Evolutionary conservation across 2,888 invertebrate genomes (phyloP), one percentile per base, ranked within the genome.

Genomic region (Abrostola tripartita): DNA sequence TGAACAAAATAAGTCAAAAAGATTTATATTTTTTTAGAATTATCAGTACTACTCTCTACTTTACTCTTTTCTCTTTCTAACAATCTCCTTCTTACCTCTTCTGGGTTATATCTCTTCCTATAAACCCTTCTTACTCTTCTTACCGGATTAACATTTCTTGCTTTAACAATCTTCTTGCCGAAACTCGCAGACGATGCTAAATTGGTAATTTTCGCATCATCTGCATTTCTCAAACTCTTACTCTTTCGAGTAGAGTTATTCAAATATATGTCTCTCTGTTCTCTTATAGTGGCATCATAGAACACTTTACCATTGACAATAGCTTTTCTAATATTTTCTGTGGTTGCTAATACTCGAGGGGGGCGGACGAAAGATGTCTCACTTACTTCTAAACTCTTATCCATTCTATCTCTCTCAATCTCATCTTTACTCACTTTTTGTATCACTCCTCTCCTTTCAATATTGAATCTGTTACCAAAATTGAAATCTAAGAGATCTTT

Each of bases 81-180:
- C 82, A 95, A 86, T 78, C 95, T 85, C 81, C 90, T 90, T 84
- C 95, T 92, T 6, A 95, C 95, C 87, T 94, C 95, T 0, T 90
- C 93, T n/a, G 95, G 95, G 53, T 95, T 94, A 71, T 95, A 95
- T 73, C 90, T 92, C 76, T 93, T 93, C 71, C 85, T 92, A 62
- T 91, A 95, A 6, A 95, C 92, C 42, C 95, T 88, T 74, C 92
- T 86, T 0, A 93, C 94, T 79, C 93, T 89, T 79, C 92, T 88
- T 0, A 95, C 88, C 0, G 94, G 94, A 67, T 93, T 88, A 0
- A 81, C 83, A 71, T 92, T 93, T 70, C 93, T 89, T 1, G 90
- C 79, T 66, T 84, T 87, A 1, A 92, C 77, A 5, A 88, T 85
- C 79, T 93, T 94, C 62, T 85, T 90, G 4, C 86, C 86, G 59